Conservation (phyloP, 2,797 vertebrate genomes). For the Limnodromus scolopaceus region DNA sequence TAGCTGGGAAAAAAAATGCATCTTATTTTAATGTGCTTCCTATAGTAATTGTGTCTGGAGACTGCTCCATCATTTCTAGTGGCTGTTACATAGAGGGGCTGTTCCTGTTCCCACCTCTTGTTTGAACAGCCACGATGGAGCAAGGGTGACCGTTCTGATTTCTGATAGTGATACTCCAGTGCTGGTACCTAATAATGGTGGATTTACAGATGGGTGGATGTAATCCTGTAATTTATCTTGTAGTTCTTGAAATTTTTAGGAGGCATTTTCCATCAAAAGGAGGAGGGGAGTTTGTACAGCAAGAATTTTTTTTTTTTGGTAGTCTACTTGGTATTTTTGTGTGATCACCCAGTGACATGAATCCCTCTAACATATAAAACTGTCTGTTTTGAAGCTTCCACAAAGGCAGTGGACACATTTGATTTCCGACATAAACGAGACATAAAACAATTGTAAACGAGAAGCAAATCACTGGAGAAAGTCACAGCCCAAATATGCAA, state of each 20-base stretch:
- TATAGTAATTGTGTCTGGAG: not conserved
- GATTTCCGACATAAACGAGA: slow-evolving; percentile 27
- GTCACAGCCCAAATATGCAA: not conserved
- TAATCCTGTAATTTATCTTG: not conserved
- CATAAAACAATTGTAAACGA: slow-evolving; percentile 8
- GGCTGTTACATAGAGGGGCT: not conserved
- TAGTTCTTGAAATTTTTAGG: not conserved
- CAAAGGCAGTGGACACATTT: not conserved
- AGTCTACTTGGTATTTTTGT: not conserved
- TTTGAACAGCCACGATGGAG: not conserved
- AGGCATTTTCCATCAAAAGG: not conserved
- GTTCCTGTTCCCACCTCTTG: not conserved
- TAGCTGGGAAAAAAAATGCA: not conserved
- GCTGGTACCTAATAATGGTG: not conserved
- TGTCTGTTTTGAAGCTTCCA: not conserved
- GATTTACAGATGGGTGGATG: not conserved
- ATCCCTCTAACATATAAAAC: not conserved
- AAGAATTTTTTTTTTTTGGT: not conserved
- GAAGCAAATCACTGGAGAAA: not conserved
- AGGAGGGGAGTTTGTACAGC: not conserved
- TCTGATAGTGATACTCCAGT: not conserved
- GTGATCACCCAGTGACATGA: not conserved
- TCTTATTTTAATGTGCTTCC: not conserved
- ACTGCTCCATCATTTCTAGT: not conserved
- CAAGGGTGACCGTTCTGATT: not conserved